Evolutionary conservation across 2,113 vertebrate genomes (phyloP).

Genomic region (Rhinolophus ferrumequinum): DNA sequence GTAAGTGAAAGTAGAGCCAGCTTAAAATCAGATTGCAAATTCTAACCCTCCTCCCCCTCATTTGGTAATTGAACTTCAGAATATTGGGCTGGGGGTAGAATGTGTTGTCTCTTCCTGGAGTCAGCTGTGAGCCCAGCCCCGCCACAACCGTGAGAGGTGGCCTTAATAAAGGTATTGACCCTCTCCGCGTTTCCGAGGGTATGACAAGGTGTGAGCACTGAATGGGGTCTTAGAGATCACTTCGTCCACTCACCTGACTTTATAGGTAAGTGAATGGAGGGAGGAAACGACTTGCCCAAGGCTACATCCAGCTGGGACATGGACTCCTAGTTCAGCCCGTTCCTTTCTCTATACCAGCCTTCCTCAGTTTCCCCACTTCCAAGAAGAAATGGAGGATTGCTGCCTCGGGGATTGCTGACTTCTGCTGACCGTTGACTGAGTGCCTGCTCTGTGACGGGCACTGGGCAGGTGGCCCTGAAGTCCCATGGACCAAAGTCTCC

Average conservation of each 20-base stretch:
- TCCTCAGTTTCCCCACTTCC: not conserved
- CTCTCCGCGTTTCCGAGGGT: not conserved
- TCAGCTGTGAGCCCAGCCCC: not conserved
- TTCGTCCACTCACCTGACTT: not conserved
- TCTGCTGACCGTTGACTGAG: not conserved
- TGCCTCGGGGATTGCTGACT: not conserved
- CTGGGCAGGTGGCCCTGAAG: not conserved
- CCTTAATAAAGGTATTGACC: not conserved
- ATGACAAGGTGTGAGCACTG: not conserved
- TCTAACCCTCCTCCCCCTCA: not conserved
- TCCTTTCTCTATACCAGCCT: not conserved
- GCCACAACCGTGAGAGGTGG: not conserved
- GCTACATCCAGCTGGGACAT: not conserved
- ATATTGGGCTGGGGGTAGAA: not conserved
- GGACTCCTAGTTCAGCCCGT: not conserved
- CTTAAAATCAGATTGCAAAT: not conserved
- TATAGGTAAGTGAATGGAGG: not conserved
- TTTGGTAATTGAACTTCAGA: constrained; percentile 1
- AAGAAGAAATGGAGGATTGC: not conserved
- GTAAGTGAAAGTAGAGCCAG: constrained; percentile 11
- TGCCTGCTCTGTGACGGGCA: not conserved
- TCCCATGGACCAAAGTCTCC: not conserved
- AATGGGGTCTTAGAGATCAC: not conserved
- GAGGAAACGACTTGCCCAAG: not conserved
- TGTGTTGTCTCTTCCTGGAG: not conserved